Evolutionary conservation across 2,888 invertebrate species (phyloP), one percentile per base, ranked within the genome.

Genomic region (Helleia helle): DNA sequence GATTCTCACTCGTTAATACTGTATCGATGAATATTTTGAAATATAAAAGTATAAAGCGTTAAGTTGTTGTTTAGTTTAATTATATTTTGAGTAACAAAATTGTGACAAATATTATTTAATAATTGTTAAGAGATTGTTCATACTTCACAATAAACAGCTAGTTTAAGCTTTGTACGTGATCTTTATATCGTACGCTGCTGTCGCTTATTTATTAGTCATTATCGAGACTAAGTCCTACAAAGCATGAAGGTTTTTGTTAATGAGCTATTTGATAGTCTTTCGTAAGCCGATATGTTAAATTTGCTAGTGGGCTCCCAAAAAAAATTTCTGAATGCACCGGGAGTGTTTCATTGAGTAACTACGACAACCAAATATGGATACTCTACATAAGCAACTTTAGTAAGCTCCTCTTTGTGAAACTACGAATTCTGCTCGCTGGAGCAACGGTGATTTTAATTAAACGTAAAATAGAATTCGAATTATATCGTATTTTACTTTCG

Each of bases 31-130:
- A 8, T 18, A 34, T 18, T 5, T 18, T 12, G 11, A 17, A 31
- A n/a, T 34, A 34, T 12, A 34, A 34, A 34, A 34, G 34, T 34
- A 34, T 34, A 34, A 34, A 34, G 34, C 18, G 18, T 18, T 34
- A 17, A 34, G 18, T 17, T 7, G 17, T 11, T 12, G 7, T 11
- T 22, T 7, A 6, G 22, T 8, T 7, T 22, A 22, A 8, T 22
- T 22, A 8, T 22, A 22, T 7, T 7, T 22, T 22, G 1, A 22
- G 8, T 22, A 8, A 22, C 3, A 22, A 15, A 15, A 3, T 15
- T 15, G 15, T 15, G 3, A 15, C 3, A 15, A 15, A 22, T 22
- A 22, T 4, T 6, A 8, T n/a, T n/a, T n/a, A n/a, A n/a, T n/a
- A n/a, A n/a, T n/a, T n/a, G n/a, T n/a, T n/a, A n/a, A n/a, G n/a